Conservation (phyloP, 1,140 invertebrate genomes). For the Drosophila seguyi region DNA sequence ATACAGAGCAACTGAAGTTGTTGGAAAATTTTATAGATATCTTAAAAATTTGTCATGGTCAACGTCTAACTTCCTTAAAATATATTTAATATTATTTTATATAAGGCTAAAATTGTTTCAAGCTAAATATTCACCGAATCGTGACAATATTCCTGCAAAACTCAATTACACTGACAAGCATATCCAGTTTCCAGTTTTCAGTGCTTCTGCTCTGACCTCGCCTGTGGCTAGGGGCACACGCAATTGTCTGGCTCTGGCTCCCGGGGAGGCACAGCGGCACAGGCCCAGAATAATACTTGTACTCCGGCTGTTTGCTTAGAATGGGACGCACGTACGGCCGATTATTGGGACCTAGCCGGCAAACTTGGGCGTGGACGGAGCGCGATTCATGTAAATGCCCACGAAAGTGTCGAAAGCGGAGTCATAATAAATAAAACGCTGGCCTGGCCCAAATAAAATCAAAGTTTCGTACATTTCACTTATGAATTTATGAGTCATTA, state of each 20-base stretch:
- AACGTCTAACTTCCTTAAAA: too few relatives aligned
- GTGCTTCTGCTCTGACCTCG: conserved; percentile 13
- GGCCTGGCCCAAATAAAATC: conserved; percentile 43
- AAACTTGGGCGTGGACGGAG: conserved; percentile 41
- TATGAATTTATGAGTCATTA: conserved; percentile 64
- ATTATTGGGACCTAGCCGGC: conserved; percentile 68
- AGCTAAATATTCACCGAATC: too few relatives aligned
- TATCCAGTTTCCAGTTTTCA: neutral
- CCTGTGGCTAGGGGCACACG: conserved; percentile 8
- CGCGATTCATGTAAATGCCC: conserved; percentile 39
- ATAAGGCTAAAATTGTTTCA: too few relatives aligned
- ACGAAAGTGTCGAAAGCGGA: conserved; percentile 42
- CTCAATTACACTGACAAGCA: neutral
- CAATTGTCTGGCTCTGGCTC: conserved; percentile 17
- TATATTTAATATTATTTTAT: too few relatives aligned
- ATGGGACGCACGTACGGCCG: conserved; percentile 73
- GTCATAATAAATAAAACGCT: conserved; percentile 47
- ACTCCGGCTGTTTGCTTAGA: conserved; percentile 45
- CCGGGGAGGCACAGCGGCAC: neutral
- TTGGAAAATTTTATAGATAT: neutral
- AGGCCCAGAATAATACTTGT: conserved; percentile 27
- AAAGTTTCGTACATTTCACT: conserved; percentile 46
- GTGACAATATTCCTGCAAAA: neutral
- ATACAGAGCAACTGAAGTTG: neutral
- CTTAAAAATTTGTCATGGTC: too few relatives aligned